Evolutionary conservation across 2,113 vertebrate genomes (phyloP).

Genomic region (Colaptes auratus): DNA sequence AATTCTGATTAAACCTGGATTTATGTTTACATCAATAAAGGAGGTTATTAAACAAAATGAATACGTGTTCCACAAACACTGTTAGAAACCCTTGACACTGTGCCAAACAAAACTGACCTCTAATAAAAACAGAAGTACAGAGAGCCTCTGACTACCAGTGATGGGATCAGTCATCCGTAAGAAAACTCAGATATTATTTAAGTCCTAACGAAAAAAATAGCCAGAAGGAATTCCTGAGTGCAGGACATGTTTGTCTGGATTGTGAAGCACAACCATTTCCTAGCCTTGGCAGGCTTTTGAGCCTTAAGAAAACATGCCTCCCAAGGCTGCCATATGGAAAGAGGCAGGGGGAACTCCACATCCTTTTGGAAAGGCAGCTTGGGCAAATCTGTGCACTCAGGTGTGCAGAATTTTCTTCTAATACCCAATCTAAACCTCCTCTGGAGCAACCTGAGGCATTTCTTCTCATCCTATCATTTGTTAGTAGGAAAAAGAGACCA

Average conservation of each 20-base stretch:
- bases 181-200: constrained; percentile 43
- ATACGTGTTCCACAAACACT: not conserved
- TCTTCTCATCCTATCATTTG: too few relatives aligned
- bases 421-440: too few relatives aligned
- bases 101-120: constrained; percentile 64
- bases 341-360: constrained; percentile 1
- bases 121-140: constrained; percentile 65
- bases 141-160: constrained; percentile 43
- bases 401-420: not conserved
- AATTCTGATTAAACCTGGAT: constrained; percentile 68
- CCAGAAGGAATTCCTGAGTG: constrained; percentile 48
- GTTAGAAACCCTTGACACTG: constrained; percentile 28
- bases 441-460: too few relatives aligned
- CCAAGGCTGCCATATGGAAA: constrained; percentile 29
- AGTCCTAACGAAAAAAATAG: constrained; percentile 55
- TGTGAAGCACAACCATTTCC: not conserved
- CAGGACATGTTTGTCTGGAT: not conserved
- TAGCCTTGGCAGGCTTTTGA: not conserved
- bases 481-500: too few relatives aligned
- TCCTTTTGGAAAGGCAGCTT: constrained; percentile 23
- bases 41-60: constrained; percentile 32
- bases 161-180: constrained; percentile 55
- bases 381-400: not conserved
- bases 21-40: constrained; percentile 59
- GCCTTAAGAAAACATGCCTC: constrained; percentile 31